Evolutionary conservation across 2,113 vertebrate genomes (phyloP), one percentile per base, ranked within the genome.

Genomic region (Paramormyrops kingsleyae): DNA sequence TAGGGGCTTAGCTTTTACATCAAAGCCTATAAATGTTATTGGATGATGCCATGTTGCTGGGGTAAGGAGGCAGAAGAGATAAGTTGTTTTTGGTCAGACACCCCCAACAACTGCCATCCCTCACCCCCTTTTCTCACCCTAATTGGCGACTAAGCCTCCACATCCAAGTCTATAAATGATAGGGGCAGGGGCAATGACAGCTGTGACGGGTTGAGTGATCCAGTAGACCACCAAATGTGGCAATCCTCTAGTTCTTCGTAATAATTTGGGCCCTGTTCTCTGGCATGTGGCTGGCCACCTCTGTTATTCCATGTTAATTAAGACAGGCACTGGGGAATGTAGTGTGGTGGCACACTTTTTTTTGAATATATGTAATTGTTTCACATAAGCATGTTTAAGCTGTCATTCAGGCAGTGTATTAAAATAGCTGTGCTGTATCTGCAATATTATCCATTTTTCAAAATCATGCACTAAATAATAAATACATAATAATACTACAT

Each of bases 41-140:
- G 85, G 50, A 50, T 53, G 50, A 87, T 53, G 17, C 85, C 50
- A 39, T 47, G 85, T 87, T 87, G 85, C 85, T 53, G 49, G 49
- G 85, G 85, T 35, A 53, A 35, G 31, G 85, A 56, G 31, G 85
- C 85, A 87, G 50, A n/a, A 87, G 50, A n/a, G 85, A 56, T 56
- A 17, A 56, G 85, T 53, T 87, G 85, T 87, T 53, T 87, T 87
- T 47, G 85, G 85, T 87, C 85, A 53, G n/a, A 35, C 83, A 53
- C 27, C 85, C 42, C 85, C 31, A 49, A 56, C 50, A 24, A 52
- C 84, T 87, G 49, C 46, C 49, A 27, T n/a, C 84, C 15, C 47
- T 47, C 49, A 13, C 27, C 84, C 49, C 49, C 27, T 47, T 44
- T 47, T 47, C 39, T n/a, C 44, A 84, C 44, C 83, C 24, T 47